These are phyloP conservation scores for Drosophila tsacasi DNA, from an alignment of 1,140 invertebrate species.

Conservation along the genomic window DNA sequence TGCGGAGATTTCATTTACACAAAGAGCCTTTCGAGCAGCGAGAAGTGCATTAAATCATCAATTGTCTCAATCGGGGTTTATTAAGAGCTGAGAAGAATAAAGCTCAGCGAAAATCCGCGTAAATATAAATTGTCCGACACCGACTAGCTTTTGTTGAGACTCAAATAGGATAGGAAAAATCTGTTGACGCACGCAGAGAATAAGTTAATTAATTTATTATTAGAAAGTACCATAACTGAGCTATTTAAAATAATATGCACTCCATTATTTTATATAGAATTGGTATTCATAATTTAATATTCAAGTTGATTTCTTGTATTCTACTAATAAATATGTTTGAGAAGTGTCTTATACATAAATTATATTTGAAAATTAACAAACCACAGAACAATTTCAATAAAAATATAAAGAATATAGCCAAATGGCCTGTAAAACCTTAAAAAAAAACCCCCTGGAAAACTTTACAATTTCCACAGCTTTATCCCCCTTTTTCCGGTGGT, in stretches of 20 bases:
- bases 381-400: not conserved
- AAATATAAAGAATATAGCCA: not conserved
- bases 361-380: no score
- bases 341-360: no score
- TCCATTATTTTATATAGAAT: no score
- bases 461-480: not conserved
- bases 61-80: conserved; percentile 29
- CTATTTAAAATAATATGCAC: no score
- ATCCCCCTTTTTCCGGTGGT: not conserved
- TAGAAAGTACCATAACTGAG: no score
- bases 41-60: conserved; percentile 49
- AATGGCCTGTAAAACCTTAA: no score
- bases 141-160: not conserved
- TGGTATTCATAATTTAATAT: no score
- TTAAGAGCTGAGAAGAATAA: conserved; percentile 17
- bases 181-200: no score
- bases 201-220: not conserved
- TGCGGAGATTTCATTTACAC: conserved; percentile 50
- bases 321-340: no score
- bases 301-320: no score
- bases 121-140: not conserved
- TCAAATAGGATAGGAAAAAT: no score
- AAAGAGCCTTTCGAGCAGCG: conserved; percentile 40
- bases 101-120: conserved; percentile 10
- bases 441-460: not conserved